Evolutionary conservation across 1,140 invertebrate genomes (phyloP).

Genomic region (Drosophila simulans): DNA sequence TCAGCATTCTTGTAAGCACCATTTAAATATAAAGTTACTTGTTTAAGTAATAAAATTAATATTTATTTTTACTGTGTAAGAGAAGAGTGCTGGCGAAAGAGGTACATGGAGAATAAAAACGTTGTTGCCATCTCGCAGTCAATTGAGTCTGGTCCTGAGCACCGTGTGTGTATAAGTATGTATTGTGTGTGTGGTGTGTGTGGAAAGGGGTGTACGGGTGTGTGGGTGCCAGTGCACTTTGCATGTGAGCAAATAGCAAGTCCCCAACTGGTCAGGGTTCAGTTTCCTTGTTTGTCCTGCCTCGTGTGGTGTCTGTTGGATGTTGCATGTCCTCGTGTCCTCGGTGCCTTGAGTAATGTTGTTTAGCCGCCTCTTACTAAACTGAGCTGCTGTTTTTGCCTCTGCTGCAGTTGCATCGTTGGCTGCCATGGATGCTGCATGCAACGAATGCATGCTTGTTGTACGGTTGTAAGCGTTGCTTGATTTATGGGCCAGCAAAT

Average conservation of each 20-base stretch:
- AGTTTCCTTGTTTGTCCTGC: conserved; percentile 42
- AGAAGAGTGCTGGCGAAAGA: neutral
- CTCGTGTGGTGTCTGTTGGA: conserved; percentile 30
- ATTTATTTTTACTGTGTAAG: neutral
- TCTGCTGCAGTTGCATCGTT: neutral
- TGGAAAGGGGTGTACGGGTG: neutral
- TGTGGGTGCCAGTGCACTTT: conserved; percentile 38
- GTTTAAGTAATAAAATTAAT: no score
- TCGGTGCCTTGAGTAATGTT: conserved; percentile 55
- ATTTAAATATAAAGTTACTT: no score
- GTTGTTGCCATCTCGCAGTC: conserved; percentile 49
- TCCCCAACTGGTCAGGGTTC: conserved; percentile 53
- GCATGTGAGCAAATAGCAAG: conserved; percentile 42
- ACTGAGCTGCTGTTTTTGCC: conserved; percentile 10
- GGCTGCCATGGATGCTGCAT: conserved; percentile 22
- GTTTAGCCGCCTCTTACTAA: conserved; percentile 31
- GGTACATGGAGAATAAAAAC: conserved; percentile 38
- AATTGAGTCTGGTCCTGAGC: conserved; percentile 43
- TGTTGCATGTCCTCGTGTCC: conserved; percentile 32
- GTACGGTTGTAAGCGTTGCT: conserved; percentile 16
- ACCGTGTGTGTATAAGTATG: conserved; percentile 2
- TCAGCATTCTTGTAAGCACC: no score
- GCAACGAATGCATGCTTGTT: conserved; percentile 15
- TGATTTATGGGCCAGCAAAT: conserved; percentile 53
- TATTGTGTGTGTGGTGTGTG: conserved; percentile 5